These are phyloP conservation scores for Colletes collaris DNA, from an alignment of 2,888 invertebrate genomes.

Conservation along the genomic window DNA sequence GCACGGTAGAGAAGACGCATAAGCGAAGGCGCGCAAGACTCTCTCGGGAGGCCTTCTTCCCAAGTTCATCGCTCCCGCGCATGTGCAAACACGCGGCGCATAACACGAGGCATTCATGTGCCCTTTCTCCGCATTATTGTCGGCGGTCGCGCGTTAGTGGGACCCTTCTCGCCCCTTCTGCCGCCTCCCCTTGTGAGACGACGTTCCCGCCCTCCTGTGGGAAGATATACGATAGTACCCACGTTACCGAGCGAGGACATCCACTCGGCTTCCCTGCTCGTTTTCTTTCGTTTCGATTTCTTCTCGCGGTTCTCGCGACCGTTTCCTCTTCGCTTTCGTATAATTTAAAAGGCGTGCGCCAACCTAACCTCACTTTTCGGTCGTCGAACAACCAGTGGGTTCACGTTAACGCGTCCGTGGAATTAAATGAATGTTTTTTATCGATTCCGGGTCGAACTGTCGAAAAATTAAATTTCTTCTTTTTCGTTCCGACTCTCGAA, in stretches of 20 bases:
- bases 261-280: conserved; percentile 43
- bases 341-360: no score
- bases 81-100: conserved; percentile 77
- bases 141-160: conserved; percentile 71
- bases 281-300: conserved; percentile 32
- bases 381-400: no score
- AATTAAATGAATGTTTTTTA: no score
- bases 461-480: no score
- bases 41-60: conserved; percentile 56
- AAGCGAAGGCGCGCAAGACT: conserved; percentile 39
- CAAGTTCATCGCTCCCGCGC: conserved; percentile 81
- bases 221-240: conserved; percentile 58
- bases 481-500: not conserved
- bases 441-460: no score
- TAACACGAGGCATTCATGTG: conserved; percentile 67
- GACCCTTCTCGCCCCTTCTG: conserved; percentile 61
- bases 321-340: not conserved
- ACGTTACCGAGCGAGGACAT: conserved; percentile 54
- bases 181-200: conserved; percentile 44
- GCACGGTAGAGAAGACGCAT: conserved; percentile 11
- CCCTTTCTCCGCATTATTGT: conserved; percentile 69
- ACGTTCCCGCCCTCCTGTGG: conserved; percentile 57
- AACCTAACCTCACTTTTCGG: no score
- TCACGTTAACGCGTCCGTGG: no score
- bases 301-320: conserved; percentile 7